These are phyloP conservation scores for Lithosia quadra DNA, from an alignment of 2,888 invertebrate genomes.

Conservation along the genomic window DNA sequence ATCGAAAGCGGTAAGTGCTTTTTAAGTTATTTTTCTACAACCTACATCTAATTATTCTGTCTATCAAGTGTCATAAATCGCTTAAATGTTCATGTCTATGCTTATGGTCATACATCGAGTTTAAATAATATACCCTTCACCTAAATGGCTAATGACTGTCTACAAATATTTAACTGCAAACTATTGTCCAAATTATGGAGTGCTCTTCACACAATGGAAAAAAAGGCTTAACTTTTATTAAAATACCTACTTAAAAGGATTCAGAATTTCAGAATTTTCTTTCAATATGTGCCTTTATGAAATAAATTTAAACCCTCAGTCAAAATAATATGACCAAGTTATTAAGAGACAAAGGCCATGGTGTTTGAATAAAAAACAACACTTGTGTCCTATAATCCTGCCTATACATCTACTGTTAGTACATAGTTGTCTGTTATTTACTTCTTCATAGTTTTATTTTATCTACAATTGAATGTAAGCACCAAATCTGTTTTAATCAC, in stretches of 20 bases:
- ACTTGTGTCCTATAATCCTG: background rate
- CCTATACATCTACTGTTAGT: too few relatives aligned
- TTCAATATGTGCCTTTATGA: background rate
- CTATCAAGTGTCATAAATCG: slow-evolving; percentile 43
- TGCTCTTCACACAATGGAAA: background rate
- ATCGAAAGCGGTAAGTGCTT: slow-evolving; percentile 90
- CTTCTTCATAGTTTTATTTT: slow-evolving; percentile 13
- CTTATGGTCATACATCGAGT: slow-evolving; percentile 14
- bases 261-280: background rate
- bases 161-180: slow-evolving; percentile 28
- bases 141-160: slow-evolving; percentile 29
- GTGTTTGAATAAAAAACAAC: background rate
- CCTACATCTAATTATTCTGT: slow-evolving; percentile 46
- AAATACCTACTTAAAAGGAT: background rate
- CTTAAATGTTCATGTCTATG: slow-evolving; percentile 21
- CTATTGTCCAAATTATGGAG: background rate
- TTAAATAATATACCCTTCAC: slow-evolving; percentile 37
- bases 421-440: too few relatives aligned
- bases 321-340: background rate
- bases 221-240: background rate
- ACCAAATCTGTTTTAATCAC: slow-evolving; percentile 18
- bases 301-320: background rate
- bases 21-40: slow-evolving; percentile 37
- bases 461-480: slow-evolving; percentile 26
- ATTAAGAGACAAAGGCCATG: background rate